Conservation (phyloP, 1,140 invertebrate species). For the Glomeris maerens region DNA sequence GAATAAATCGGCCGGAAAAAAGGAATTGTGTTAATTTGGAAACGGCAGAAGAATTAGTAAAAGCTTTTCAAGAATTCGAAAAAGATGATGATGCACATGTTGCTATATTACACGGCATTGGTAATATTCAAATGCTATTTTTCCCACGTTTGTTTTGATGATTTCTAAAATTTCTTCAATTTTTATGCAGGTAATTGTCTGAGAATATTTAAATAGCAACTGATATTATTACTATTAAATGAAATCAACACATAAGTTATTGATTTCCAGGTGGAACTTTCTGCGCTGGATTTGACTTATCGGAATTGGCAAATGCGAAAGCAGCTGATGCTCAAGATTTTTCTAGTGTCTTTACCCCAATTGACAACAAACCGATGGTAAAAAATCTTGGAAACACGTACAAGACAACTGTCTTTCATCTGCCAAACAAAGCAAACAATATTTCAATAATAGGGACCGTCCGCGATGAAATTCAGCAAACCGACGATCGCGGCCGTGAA, state of each 20-base stretch:
- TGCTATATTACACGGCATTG: slow-evolving; percentile 65
- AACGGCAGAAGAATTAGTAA: slow-evolving; percentile 47
- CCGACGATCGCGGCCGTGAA: slow-evolving; percentile 68
- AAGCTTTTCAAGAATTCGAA: slow-evolving; percentile 64
- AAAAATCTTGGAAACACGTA: too few relatives aligned
- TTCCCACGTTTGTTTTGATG: background rate
- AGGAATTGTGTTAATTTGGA: slow-evolving; percentile 61
- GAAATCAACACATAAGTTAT: slow-evolving; percentile 2
- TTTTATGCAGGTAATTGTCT: too few relatives aligned
- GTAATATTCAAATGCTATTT: slow-evolving; percentile 16
- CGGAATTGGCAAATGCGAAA: slow-evolving; percentile 41
- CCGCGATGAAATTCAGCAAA: slow-evolving; percentile 52
- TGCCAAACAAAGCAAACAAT: background rate
- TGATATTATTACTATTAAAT: too few relatives aligned
- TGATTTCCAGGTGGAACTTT: slow-evolving; percentile 57
- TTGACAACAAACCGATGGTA: too few relatives aligned
- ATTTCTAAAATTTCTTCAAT: background rate
- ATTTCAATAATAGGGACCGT: slow-evolving; percentile 38
- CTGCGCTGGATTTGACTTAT: slow-evolving; percentile 69
- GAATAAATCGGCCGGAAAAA: slow-evolving; percentile 67
- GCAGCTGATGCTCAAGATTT: too few relatives aligned
- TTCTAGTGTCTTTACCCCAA: too few relatives aligned
- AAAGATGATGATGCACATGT: slow-evolving; percentile 49
- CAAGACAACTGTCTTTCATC: too few relatives aligned
- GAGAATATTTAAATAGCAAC: too few relatives aligned